Percentiles rank a stretch among this genome's conserved stretches.
Evolutionary conservation across 1,140 invertebrate genomes (phyloP).

Genomic region (Lasioglossum albipes): DNA sequence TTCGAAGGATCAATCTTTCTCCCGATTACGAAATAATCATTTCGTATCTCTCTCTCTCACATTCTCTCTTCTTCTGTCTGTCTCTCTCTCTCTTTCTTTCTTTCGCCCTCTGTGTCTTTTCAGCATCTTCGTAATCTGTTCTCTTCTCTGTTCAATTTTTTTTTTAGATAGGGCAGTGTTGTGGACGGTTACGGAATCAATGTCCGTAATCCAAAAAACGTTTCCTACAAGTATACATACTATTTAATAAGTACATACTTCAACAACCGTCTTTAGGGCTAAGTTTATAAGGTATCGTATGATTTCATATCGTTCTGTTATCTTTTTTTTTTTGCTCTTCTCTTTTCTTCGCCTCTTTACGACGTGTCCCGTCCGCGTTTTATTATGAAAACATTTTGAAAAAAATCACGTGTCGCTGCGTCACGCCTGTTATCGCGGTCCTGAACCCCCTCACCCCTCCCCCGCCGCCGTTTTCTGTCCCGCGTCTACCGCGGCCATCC

Average conservation of each 20-base stretch:
- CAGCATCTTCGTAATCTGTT: too few relatives aligned
- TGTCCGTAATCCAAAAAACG: conserved; percentile 77
- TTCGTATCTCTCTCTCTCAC: too few relatives aligned
- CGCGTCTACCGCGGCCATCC: neutral
- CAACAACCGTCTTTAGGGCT: conserved; percentile 77
- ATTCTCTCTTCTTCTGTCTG: too few relatives aligned
- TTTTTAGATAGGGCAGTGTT: conserved; percentile 76
- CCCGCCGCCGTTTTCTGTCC: neutral
- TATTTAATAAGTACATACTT: conserved; percentile 78
- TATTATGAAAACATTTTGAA: conserved; percentile 57
- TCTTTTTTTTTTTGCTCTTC: neutral
- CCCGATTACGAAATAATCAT: neutral
- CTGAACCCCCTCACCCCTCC: too few relatives aligned
- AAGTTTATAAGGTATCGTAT: conserved; percentile 72
- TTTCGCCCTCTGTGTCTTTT: neutral
- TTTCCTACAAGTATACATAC: conserved; percentile 77
- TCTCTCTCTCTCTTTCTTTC: neutral
- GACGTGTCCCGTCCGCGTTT: conserved; percentile 34
- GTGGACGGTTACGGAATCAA: conserved; percentile 77
- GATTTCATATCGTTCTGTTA: conserved; percentile 28
- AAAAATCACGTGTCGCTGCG: conserved; percentile 33
- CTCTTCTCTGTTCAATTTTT: conserved; percentile 39
- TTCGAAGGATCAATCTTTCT: neutral
- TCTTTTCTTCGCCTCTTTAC: conserved; percentile 10
- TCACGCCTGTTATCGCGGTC: neutral